Evolutionary conservation across 2,888 invertebrate genomes (phyloP).

Genomic region (Heteromyza rotundicornis): DNA sequence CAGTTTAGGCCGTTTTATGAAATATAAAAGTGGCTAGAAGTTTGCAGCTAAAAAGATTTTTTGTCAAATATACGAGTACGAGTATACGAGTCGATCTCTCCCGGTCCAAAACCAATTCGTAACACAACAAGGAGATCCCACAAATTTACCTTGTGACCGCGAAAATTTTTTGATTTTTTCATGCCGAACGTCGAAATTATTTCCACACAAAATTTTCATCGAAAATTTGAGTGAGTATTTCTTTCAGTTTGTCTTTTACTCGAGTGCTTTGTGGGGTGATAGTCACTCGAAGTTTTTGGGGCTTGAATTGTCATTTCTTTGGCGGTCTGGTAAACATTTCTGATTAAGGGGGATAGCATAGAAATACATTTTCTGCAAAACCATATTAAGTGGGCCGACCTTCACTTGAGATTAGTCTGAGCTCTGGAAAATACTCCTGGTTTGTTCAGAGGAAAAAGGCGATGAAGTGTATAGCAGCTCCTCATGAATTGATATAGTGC

Average conservation of each 20-base stretch:
- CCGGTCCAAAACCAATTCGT: conserved; percentile 64
- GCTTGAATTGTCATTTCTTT: not conserved
- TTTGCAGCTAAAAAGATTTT: conserved; percentile 6
- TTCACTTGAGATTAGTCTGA: too few relatives aligned
- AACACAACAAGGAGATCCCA: conserved; percentile 62
- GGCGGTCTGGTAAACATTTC: too few relatives aligned
- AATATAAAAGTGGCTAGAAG: conserved; percentile 17
- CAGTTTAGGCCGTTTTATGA: conserved; percentile 20
- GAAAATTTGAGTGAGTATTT: conserved; percentile 41
- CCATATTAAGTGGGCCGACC: too few relatives aligned
- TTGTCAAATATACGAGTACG: conserved; percentile 49
- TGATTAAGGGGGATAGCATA: too few relatives aligned
- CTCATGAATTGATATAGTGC: too few relatives aligned
- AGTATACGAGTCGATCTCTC: conserved; percentile 64
- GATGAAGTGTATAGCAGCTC: too few relatives aligned
- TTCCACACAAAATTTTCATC: conserved; percentile 46
- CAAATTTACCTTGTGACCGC: conserved; percentile 64
- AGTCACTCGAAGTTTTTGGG: not conserved
- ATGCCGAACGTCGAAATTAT: conserved; percentile 44
- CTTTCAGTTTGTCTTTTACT: conserved; percentile 20
- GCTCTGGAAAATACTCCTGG: too few relatives aligned
- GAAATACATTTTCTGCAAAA: too few relatives aligned
- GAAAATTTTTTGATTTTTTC: conserved; percentile 62
- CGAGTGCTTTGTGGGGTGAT: not conserved
- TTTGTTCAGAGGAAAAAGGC: too few relatives aligned